These are phyloP conservation scores for Zaprionus nigranus DNA, from an alignment of 1,140 invertebrate genomes.

Conservation along the genomic window DNA sequence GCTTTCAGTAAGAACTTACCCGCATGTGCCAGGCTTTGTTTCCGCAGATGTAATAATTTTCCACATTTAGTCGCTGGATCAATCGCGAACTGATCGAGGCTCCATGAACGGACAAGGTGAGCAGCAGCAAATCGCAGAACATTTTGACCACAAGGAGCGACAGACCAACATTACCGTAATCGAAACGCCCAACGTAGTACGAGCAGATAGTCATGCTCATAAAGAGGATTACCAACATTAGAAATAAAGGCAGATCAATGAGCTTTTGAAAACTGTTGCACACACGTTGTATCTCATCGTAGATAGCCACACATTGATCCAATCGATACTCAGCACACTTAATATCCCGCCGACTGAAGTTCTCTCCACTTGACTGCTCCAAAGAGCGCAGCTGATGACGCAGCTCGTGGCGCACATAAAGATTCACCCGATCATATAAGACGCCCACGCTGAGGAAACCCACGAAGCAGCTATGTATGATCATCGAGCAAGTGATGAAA, in stretches of 20 bases:
- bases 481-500: conserved; percentile 36
- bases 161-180: conserved; percentile 12
- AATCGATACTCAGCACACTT: conserved; percentile 36
- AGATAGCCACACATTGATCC: conserved; percentile 62
- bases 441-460: conserved; percentile 61
- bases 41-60: conserved; percentile 57
- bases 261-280: conserved; percentile 47
- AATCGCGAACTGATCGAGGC: conserved; percentile 48
- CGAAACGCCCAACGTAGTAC: conserved; percentile 43
- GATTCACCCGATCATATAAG: conserved; percentile 54
- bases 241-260: conserved; percentile 45
- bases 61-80: conserved; percentile 48
- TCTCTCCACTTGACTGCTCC: conserved; percentile 23
- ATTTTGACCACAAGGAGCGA: conserved; percentile 48
- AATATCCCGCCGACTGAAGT: conserved; percentile 24
- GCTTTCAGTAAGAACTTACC: conserved; percentile 21
- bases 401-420: conserved; percentile 54
- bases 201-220: conserved; percentile 39
- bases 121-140: conserved; percentile 57
- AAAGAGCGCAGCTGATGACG: conserved; percentile 21
- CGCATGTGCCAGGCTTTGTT: conserved; percentile 53
- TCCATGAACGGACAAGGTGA: conserved; percentile 59
- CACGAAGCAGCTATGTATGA: conserved; percentile 55
- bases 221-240: conserved; percentile 41
- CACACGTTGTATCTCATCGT: conserved; percentile 57